Base-by-base conservation (phyloP, 1,140 invertebrate genomes). In the Gryon sp. region DNA sequence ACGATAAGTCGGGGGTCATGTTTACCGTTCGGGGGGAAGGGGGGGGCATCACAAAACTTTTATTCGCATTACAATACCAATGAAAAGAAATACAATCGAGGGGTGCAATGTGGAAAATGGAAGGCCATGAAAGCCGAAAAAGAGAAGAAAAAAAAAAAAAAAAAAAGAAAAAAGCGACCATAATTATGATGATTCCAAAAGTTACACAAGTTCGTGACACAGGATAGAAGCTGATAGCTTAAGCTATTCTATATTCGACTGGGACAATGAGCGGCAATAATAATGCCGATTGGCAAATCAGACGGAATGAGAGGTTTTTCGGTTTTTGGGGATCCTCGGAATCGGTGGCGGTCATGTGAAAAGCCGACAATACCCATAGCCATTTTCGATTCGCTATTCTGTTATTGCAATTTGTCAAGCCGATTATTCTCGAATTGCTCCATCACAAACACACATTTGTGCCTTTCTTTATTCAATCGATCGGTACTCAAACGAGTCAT, bases 261-360 rank as follows among this genome's bases (percentile, higher is more conserved):
- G 65, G 69, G 34, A 82, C 77, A 82, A 82, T 80, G 28, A 63
- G 46, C 46, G 18, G 57, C n/a, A 72, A 82, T 82, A 80, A 81
- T 80, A 81, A 82, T 75, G 43, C 46, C 73, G 46, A 81, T 82
- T 78, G 81, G 74, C 79, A 80, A 83, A 81, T 81, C 75, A 81
- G 80, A 76, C 80, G 75, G 80, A 83, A 83, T 80, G 80, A 82
- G 79, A 76, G 73, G 79, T 76, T 69, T 76, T 76, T 57, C 63
- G 55, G 55, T 41, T 48, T 40, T 50, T 55, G 55, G 72, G 72
- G 72, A 68, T 62, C 45, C 60, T n/a, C n/a, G n/a, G 62, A 55
- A 75, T 75, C 55, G n/a, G 72, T 28, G 36, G 41, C 52, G 43
- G 59, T 48, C 24, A 59, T 43, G 69, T 74, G 69, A 74, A 74